Conservation (phyloP, 2,113 vertebrate species). For the Dicaeum eximium region DNA sequence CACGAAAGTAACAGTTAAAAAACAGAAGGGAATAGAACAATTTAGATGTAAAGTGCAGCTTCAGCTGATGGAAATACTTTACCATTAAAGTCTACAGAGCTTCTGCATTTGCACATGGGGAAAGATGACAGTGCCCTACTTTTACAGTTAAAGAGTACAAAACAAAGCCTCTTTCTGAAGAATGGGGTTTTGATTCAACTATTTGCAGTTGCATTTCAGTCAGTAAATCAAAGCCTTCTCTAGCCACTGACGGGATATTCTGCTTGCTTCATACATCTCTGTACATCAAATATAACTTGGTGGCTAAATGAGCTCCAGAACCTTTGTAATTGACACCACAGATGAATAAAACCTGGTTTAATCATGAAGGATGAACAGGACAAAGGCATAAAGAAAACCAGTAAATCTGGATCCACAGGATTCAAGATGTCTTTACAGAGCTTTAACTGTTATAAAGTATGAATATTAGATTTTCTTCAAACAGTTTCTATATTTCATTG, state of each 20-base stretch:
- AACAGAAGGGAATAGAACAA: not conserved
- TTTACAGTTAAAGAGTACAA: not conserved
- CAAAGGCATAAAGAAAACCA: not conserved
- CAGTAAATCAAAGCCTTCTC: slow-evolving; percentile 11
- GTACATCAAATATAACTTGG: not conserved
- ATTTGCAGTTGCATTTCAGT: not conserved
- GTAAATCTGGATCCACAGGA: not conserved
- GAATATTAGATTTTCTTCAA: not conserved
- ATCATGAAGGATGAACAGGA: not conserved
- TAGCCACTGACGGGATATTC: not conserved
- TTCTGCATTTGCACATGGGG: not conserved
- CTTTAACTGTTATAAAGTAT: not conserved
- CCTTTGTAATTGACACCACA: not conserved
- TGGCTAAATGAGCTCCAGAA: not conserved
- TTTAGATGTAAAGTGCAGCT: not conserved
- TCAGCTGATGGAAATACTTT: not conserved
- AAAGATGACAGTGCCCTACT: not conserved
- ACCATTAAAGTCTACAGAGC: not conserved
- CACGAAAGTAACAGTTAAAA: not conserved
- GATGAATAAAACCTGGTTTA: slow-evolving; percentile 4
- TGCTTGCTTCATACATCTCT: not conserved
- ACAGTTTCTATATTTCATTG: not conserved
- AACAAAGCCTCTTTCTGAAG: not conserved
- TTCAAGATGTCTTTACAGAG: not conserved
- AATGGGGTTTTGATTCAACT: not conserved